Evolutionary conservation across 2,113 vertebrate genomes (phyloP).

Genomic region (Mugil cephalus): DNA sequence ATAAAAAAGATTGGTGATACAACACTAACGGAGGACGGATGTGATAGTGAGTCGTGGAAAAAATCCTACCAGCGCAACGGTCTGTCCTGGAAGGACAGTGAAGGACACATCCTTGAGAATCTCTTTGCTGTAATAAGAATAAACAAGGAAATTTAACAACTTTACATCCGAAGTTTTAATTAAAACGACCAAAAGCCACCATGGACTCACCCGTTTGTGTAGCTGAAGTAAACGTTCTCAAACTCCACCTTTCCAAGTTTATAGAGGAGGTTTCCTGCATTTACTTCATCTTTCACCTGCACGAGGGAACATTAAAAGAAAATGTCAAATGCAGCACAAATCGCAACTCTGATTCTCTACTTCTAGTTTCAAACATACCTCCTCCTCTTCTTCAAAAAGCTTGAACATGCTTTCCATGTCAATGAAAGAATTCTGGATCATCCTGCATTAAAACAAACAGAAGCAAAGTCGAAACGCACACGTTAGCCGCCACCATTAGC

Average conservation of each 20-base stretch:
- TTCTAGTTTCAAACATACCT: constrained; percentile 79
- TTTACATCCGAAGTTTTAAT: neutral
- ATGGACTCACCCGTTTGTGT: constrained; percentile 85
- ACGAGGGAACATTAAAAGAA: neutral
- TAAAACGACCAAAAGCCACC: neutral
- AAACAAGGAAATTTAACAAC: neutral
- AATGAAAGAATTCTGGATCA: constrained; percentile 97
- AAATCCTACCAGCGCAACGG: constrained; percentile 90
- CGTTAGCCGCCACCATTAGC: fast-evolving
- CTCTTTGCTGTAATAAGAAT: constrained; percentile 83
- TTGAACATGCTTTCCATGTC: constrained; percentile 99
- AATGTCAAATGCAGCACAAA: fast-evolving
- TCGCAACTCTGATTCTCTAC: neutral
- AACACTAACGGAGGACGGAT: neutral
- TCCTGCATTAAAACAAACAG: constrained; percentile 79
- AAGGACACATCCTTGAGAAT: constrained; percentile 94
- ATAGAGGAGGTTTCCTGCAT: constrained; percentile 85
- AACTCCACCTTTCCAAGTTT: constrained; percentile 90
- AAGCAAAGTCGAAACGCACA: neutral
- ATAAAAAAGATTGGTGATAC: neutral
- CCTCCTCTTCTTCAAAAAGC: constrained; percentile 90
- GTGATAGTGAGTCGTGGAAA: no score
- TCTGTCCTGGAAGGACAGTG: constrained; percentile 94
- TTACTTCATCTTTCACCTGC: constrained; percentile 91
- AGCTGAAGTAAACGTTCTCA: constrained; percentile 94